A percentile compares a stretch with the other conserved stretches of the same genome.
phyloP scores from a whole-genome alignment of 1,140 invertebrate genomes.

The Octopus sinensis region DNA sequence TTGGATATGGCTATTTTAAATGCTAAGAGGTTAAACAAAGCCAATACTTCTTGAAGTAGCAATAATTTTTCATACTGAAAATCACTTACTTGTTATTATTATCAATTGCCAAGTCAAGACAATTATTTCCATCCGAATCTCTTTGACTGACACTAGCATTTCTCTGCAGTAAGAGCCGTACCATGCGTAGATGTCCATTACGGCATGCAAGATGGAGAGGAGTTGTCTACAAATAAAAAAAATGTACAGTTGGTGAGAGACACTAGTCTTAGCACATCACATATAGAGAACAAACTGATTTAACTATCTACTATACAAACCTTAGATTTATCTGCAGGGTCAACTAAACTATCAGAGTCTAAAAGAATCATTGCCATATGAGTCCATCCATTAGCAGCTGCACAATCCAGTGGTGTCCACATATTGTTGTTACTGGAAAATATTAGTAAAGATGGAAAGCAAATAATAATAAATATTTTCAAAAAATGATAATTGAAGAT shows the following conservation, averaged over 20 bases:
- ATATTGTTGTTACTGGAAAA: conserved; percentile 53
- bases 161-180: conserved; percentile 54
- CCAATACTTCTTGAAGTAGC: no score
- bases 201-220: conserved; percentile 56
- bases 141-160: conserved; percentile 51
- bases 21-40: no score
- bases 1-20: no score
- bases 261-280: no score
- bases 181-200: conserved; percentile 54
- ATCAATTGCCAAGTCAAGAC: conserved; percentile 60
- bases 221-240: conserved; percentile 41
- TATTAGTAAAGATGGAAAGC: no score
- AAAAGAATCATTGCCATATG: conserved; percentile 55
- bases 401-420: conserved; percentile 62
- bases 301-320: conserved; percentile 32
- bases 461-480: no score
- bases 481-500: no score
- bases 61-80: background rate
- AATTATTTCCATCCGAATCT: conserved; percentile 57
- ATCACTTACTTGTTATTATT: conserved; percentile 49
- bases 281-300: no score
- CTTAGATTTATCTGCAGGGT: conserved; percentile 59
- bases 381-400: conserved; percentile 58
- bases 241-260: background rate
- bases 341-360: conserved; percentile 55